phyloP scores from a whole-genome alignment of 2,113 vertebrate genomes.

The Fregetta grallaria region DNA sequence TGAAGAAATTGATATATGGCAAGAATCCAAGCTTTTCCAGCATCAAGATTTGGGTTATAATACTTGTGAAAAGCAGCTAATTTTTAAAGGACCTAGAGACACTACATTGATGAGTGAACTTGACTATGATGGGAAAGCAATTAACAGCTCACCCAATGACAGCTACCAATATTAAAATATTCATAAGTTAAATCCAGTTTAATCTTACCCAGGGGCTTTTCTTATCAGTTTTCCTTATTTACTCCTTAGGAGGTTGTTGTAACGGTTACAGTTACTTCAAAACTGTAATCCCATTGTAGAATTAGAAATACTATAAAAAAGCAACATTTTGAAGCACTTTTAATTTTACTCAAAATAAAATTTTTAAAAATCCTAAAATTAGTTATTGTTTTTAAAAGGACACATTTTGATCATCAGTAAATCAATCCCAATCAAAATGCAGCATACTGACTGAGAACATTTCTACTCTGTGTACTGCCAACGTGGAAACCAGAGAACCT shows the following conservation, averaged over 20 bases:
- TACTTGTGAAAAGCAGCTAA: not conserved
- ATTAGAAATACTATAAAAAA: not conserved
- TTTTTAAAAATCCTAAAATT: rapidly evolving
- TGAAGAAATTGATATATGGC: not conserved
- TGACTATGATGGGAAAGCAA: not conserved
- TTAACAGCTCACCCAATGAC: not conserved
- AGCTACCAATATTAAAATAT: not conserved
- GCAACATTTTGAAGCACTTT: not conserved
- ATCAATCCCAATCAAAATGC: not conserved
- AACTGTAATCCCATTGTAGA: not conserved
- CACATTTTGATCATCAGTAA: not conserved
- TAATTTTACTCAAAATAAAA: not conserved
- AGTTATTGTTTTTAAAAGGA: not conserved
- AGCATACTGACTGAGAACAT: not conserved
- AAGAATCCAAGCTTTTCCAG: not conserved
- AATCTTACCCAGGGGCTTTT: not conserved
- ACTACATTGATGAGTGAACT: not conserved
- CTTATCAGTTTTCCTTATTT: not conserved
- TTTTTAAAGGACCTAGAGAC: not conserved
- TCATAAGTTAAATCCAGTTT: not conserved
- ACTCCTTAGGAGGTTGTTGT: not conserved
- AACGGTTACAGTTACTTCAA: not conserved
- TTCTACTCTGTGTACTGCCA: not conserved
- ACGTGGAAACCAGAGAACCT: not conserved
- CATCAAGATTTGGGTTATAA: not conserved